A percentile compares a stretch with the other conserved stretches of the same genome.
Conservation (phyloP, 2,888 invertebrate genomes). For the Hirtodrosophila cameraria region DNA sequence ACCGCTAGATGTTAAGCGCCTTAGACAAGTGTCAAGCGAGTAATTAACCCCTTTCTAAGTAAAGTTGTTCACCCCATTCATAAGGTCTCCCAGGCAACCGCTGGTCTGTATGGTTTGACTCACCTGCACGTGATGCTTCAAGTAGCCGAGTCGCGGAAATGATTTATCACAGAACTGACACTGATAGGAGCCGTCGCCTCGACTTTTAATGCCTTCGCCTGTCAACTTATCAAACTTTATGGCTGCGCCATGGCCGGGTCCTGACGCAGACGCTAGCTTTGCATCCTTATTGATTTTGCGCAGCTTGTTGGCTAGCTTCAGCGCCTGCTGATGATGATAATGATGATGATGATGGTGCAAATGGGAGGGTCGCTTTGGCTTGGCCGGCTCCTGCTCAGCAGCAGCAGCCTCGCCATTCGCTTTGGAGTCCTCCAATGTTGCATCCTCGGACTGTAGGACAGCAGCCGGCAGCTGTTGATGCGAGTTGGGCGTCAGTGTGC, state of each 20-base stretch:
- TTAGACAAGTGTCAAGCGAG: conserved; percentile 38
- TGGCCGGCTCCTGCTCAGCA: conserved; percentile 30
- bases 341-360: conserved; percentile 79
- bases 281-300: conserved; percentile 84
- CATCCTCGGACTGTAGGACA: conserved; percentile 30
- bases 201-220: conserved; percentile 83
- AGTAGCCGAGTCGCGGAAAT: conserved; percentile 93
- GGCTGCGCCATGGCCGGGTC: conserved; percentile 37
- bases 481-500: conserved; percentile 83
- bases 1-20: conserved; percentile 35
- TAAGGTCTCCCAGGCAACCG: not conserved
- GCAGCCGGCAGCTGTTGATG: conserved; percentile 57
- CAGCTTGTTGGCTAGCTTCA: conserved; percentile 83
- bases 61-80: conserved; percentile 23
- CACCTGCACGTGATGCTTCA: conserved; percentile 97
- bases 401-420: conserved; percentile 47
- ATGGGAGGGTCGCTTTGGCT: conserved; percentile 61
- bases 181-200: conserved; percentile 90
- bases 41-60: conserved; percentile 41
- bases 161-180: conserved; percentile 97
- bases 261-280: conserved; percentile 46
- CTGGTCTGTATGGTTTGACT: conserved; percentile 60
- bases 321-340: conserved; percentile 75
- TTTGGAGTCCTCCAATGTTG: conserved; percentile 42
- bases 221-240: conserved; percentile 84